Evolutionary conservation across 2,797 vertebrate species (phyloP).

Genomic region (Hippoglossus hippoglossus): DNA sequence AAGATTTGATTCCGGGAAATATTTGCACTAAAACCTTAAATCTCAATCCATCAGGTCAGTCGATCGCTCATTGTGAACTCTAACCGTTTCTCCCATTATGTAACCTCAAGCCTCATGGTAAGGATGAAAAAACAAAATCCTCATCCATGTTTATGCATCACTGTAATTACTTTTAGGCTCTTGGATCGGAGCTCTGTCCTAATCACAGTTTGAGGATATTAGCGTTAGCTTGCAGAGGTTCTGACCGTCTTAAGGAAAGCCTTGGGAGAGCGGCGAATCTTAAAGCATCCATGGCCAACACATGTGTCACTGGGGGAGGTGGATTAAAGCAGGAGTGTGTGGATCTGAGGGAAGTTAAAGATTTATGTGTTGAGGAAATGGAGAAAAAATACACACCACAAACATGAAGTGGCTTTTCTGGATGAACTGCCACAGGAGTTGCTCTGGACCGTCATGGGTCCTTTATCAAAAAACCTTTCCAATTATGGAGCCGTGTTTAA

Average conservation of each 20-base stretch:
- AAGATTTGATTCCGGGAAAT: slow-evolving; percentile 43
- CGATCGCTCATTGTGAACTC: slow-evolving; percentile 10
- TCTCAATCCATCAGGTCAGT: slow-evolving; percentile 29
- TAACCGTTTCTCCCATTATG: slow-evolving; percentile 32
- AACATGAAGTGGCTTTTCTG: slow-evolving; percentile 34
- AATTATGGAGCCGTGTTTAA: slow-evolving; percentile 14
- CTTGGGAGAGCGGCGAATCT: slow-evolving; percentile 32
- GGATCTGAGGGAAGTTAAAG: slow-evolving; percentile 53
- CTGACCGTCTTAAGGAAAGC: slow-evolving; percentile 61
- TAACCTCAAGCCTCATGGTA: slow-evolving; percentile 33
- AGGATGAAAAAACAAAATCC: slow-evolving; percentile 1
- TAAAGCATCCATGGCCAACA: slow-evolving; percentile 47
- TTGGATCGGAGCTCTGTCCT: slow-evolving; percentile 57
- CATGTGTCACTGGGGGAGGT: slow-evolving; percentile 45
- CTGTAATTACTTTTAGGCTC: slow-evolving; percentile 54
- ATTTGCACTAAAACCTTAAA: slow-evolving; percentile 31
- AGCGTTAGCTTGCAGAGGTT: slow-evolving; percentile 55
- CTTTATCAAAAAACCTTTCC: not conserved
- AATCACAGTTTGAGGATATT: slow-evolving; percentile 57
- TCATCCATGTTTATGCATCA: slow-evolving; percentile 26
- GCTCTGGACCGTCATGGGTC: not conserved
- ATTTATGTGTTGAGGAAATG: slow-evolving; percentile 44
- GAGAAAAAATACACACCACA: slow-evolving; percentile 7
- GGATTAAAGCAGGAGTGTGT: slow-evolving; percentile 62
- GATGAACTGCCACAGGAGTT: not conserved